Base-by-base conservation (phyloP, 1,140 invertebrate genomes). In the Drosophila sturtevanti region DNA sequence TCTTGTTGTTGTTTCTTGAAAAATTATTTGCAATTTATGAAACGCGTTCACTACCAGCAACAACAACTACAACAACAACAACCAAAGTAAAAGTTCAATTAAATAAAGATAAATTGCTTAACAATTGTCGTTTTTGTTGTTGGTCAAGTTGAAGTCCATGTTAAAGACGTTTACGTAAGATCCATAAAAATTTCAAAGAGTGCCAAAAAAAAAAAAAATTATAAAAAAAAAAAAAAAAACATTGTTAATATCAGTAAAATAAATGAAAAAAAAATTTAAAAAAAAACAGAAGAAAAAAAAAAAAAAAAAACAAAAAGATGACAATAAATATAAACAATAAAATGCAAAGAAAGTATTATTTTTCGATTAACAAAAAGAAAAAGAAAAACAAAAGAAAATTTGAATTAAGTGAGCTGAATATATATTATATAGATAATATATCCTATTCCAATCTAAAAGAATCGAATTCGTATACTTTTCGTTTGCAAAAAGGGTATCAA, bases 71-170 rank as follows among this genome's bases (percentile, higher is more conserved):
- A 61, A 54, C 54, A 35, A 61, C 76, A 55, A 34, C 62, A 71
- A 37, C 75, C 79, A 87, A 87, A 87, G 82, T 87, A 87, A 87
- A 89, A 87, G 82, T 87, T 87, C 84, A 87, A 87, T 87, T 86
- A 86, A 86, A 86, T 86, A 86, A 86, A 86, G 82, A 86, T 86
- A 86, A 86, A 86, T 86, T 86, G 82, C 82, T 89, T 84, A 86
- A 86, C 82, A 89, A 86, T 82, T 87, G 69, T 68, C 80, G 77
- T 73, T 68, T 80, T 22, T 56, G 55, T 54, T 35, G 62, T 38
- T 51, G 72, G 24, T 22, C 60, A 41, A 48, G 38, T 41, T 38
- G 35, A 60, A 35, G 37, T 41, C 70, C 68, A 72, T 61, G 18
- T 22, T 51, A 62, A 60, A n/a, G 59, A 31, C 24, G 16, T 35